Evolutionary conservation across 2,888 invertebrate genomes (phyloP), one percentile per base, ranked within the genome.

Genomic region (Rotaria magnacalcarata): DNA sequence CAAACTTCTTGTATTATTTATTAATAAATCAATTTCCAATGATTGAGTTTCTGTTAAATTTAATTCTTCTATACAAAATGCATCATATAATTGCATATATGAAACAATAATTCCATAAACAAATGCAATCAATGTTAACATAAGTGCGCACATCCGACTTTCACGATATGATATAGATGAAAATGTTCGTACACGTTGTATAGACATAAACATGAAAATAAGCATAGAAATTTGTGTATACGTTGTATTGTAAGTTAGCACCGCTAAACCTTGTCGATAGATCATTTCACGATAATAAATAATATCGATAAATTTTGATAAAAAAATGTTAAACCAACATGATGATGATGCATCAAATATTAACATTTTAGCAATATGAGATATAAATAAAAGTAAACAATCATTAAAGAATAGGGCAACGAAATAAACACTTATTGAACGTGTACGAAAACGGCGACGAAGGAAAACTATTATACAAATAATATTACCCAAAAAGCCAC

Each of bases 121-220:
- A 80, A 80, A 80, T 80, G 80, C 80, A 80, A 80, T 80, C n/a
- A 47, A 80, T 47, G 80, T 80, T 47, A 80, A 80, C n/a, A 80
- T 24, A 14, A 80, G 47, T 80, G 43, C 80, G n/a, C 80, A 80
- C 80, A 80, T 80, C 47, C 47, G 43, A 80, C 80, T 80, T 80
- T 80, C 80, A 80, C 80, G 80, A 47, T 80, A 80, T 7, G 80
- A 80, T 80, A 80, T 11, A 5, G 80, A 80, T 47, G 80, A 80
- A 80, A 80, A 80, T 80, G 80, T 80, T 80, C 80, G 21, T 47
- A 80, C 80, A 47, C 80, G 80, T 47, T 80, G 80, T n/a, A 80
- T 80, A 10, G 80, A 80, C 80, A 80, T 80, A n/a, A 80, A 80
- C 80, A 80, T 80, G n/a, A 80, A 80, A n/a, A 80, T 80, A 24